Evolutionary conservation across 1,140 invertebrate genomes (phyloP), one percentile per base, ranked within the genome.

Genomic region (Drosophila paulistorum): DNA sequence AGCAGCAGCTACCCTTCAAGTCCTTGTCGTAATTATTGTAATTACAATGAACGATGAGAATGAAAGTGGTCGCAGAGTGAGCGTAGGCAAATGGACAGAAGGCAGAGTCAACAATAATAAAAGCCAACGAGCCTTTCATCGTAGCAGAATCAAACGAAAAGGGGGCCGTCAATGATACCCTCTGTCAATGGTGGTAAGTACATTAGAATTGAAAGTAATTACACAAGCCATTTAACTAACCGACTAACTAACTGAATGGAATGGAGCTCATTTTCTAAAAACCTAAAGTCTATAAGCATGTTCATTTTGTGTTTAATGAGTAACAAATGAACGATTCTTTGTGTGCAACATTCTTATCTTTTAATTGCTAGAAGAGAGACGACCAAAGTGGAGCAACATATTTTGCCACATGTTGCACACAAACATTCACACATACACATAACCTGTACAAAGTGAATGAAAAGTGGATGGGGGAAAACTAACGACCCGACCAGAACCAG

Each of bases 21-120:
- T 74, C 64, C 84, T 74, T 79, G 74, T 82, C 79, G 82, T 89
- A 87, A 89, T 87, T 89, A 87, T 87, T 66, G 84, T 72, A 89
- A 87, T 87, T 87, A 87, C 83, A 87, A 89, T 84, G 77, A 87
- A 68, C 70, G 84, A 83, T 80, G 84, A 71, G 63, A 63, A 86
- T 77, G 66, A 64, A 76, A 74, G 74, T 77, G 79, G 51, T 54
- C 26, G 68, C 71, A 70, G 51, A 65, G 75, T 69, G 65, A 63
- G 48, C 26, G 57, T 54, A 61, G 48, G 48, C 51, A 66, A 55
- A 68, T 68, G 65, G 58, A 17, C 37, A 13, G 10, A 59, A 51
- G 45, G 45, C 45, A 23, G 63, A 63, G 68, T 59, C 83, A 86
- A 83, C 67, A 77, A 82, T 87, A 87, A 79, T 87, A 79, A 86